A percentile compares a stretch with the other conserved stretches of the same genome.
phyloP scores from a whole-genome alignment of 1,140 invertebrate species.

The Thrips palmi region DNA sequence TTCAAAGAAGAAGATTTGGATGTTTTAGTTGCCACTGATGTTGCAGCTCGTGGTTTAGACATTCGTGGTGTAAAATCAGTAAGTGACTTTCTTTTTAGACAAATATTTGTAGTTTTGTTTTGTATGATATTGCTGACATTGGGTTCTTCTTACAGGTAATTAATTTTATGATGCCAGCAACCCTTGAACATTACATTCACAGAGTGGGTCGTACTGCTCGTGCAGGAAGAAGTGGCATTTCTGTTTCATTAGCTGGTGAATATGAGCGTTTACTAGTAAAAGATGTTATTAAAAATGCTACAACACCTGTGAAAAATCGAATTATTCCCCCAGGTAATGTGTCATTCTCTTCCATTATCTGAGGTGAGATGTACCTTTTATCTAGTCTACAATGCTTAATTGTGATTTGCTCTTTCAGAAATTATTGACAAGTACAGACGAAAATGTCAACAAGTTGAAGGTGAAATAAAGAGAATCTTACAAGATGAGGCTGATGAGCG shows the following conservation, averaged over 20 bases:
- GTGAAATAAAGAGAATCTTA: conserved; percentile 60
- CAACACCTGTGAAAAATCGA: conserved; percentile 69
- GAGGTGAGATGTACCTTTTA: not conserved
- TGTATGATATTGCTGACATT: not conserved
- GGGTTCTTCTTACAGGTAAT: conserved; percentile 41
- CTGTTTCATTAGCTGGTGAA: conserved; percentile 87
- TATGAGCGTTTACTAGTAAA: conserved; percentile 78
- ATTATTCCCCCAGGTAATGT: conserved; percentile 52
- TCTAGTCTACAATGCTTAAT: not conserved
- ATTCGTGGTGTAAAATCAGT: conserved; percentile 90
- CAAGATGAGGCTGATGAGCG: conserved; percentile 72
- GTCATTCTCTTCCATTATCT: not conserved
- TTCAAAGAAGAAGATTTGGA: conserved; percentile 82
- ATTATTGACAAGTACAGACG: conserved; percentile 74
- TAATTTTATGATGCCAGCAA: conserved; percentile 89
- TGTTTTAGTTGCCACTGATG: conserved; percentile 87
- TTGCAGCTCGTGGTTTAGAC: conserved; percentile 90
- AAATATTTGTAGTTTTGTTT: conserved; percentile 2
- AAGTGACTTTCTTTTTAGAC: conserved; percentile 13
- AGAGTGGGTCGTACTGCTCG: conserved; percentile 85
- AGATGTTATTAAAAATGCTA: conserved; percentile 74
- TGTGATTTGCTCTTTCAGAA: conserved; percentile 28
- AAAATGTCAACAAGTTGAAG: conserved; percentile 49
- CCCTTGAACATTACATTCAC: conserved; percentile 91
- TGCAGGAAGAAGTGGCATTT: conserved; percentile 74